These are phyloP conservation scores for Cecidostiba fungosa DNA, from an alignment of 2,888 invertebrate species.

Conservation along the genomic window DNA sequence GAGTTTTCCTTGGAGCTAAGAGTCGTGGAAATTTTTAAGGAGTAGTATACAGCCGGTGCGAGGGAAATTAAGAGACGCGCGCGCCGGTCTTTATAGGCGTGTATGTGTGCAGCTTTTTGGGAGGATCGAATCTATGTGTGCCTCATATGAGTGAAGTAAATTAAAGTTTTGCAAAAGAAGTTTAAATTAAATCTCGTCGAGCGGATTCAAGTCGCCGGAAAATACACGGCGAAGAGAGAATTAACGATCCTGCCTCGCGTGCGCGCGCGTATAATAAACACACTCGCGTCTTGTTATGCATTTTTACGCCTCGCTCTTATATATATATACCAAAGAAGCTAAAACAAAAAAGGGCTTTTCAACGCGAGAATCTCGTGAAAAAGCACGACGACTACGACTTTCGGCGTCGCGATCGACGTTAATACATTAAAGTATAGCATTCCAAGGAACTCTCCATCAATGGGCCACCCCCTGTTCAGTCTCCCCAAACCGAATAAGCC, in stretches of 20 bases:
- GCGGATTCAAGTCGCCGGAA: background rate
- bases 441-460: slow-evolving; percentile 21
- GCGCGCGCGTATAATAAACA: no score
- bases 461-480: background rate
- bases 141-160: no score
- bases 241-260: slow-evolving; percentile 27
- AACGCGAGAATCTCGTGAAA: background rate
- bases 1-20: no score
- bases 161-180: no score
- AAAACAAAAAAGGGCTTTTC: background rate
- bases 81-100: no score
- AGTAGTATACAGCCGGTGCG: no score
- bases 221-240: slow-evolving; percentile 15
- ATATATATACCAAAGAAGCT: no score
- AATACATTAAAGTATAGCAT: background rate
- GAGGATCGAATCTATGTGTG: no score
- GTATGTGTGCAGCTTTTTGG: no score
- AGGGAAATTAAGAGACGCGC: no score
- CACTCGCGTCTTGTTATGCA: background rate
- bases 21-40: no score
- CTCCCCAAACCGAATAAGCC: slow-evolving; percentile 2
- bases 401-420: background rate
- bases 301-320: no score
- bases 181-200: background rate
- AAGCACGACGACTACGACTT: background rate